These are phyloP conservation scores for Agriopis aurantiaria DNA, from an alignment of 2,888 invertebrate genomes.

Conservation along the genomic window DNA sequence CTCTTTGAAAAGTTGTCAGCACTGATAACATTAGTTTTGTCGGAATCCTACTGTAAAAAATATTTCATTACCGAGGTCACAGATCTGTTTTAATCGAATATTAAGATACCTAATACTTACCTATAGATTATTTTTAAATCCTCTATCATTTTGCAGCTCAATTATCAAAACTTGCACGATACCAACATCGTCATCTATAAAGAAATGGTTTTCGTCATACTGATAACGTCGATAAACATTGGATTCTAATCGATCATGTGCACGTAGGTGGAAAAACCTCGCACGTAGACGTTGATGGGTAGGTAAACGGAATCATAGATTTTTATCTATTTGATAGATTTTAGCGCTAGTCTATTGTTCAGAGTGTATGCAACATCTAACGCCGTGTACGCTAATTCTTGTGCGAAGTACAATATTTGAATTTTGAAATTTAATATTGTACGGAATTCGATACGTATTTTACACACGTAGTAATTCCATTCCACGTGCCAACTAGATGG, in stretches of 20 bases:
- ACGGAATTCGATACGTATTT: too few relatives aligned
- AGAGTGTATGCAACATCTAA: background rate
- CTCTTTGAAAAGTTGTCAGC: background rate
- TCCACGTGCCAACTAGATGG: too few relatives aligned
- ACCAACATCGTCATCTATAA: slow-evolving; percentile 15
- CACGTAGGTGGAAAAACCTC: slow-evolving; percentile 4
- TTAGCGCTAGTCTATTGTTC: background rate
- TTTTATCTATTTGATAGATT: slow-evolving; percentile 4
- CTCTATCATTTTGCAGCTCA: background rate
- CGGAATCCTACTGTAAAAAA: too few relatives aligned
- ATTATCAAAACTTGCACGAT: background rate
- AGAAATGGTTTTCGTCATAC: slow-evolving; percentile 28
- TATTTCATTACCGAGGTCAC: background rate
- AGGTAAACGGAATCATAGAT: background rate
- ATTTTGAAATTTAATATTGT: too few relatives aligned
- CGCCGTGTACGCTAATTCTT: too few relatives aligned
- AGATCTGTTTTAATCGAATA: slow-evolving; percentile 2
- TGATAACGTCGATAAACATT: slow-evolving; percentile 29
- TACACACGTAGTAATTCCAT: too few relatives aligned
- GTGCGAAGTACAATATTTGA: too few relatives aligned
- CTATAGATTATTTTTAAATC: slow-evolving; percentile 1
- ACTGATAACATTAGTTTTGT: too few relatives aligned
- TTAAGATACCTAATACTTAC: background rate
- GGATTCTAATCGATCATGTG: slow-evolving; percentile 23
- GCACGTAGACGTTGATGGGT: background rate